These are phyloP conservation scores for Circus cinereus DNA, from an alignment of 2,797 vertebrate genomes.

Conservation along the genomic window DNA sequence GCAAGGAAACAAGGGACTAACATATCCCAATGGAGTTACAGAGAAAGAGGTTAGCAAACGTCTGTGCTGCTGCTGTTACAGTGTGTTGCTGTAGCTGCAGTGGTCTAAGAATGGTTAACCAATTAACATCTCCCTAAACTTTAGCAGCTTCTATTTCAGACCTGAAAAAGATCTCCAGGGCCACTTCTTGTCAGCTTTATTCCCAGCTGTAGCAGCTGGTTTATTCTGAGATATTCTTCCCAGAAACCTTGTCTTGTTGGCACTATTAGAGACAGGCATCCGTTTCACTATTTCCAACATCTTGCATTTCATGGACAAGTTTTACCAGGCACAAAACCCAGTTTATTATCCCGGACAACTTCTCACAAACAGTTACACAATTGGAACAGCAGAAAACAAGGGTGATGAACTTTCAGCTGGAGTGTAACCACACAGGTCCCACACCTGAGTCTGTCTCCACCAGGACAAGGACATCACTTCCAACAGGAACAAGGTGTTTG, in stretches of 20 bases:
- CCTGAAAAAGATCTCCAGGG: background rate
- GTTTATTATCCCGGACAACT: background rate
- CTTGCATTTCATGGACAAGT: background rate
- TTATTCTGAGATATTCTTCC: background rate
- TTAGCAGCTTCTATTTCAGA: background rate
- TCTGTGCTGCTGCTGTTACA: background rate
- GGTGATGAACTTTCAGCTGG: background rate
- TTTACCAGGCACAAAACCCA: background rate
- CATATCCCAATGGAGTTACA: background rate
- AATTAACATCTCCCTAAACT: background rate
- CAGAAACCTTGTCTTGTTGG: background rate
- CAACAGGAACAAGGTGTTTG: background rate
- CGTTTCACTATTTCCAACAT: background rate
- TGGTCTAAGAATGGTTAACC: background rate
- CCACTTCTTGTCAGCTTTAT: background rate
- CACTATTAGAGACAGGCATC: background rate
- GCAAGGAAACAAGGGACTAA: background rate
- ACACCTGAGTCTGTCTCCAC: background rate
- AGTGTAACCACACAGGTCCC: background rate
- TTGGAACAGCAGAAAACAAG: background rate
- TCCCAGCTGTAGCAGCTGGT: background rate
- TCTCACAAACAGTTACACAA: background rate
- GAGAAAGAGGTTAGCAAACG: background rate
- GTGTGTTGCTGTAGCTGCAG: background rate
- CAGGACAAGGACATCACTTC: background rate